A percentile compares a stretch with the other conserved stretches of the same genome.
phyloP scores from a whole-genome alignment of 2,888 invertebrate species.

The Oxystoma pomonae region DNA sequence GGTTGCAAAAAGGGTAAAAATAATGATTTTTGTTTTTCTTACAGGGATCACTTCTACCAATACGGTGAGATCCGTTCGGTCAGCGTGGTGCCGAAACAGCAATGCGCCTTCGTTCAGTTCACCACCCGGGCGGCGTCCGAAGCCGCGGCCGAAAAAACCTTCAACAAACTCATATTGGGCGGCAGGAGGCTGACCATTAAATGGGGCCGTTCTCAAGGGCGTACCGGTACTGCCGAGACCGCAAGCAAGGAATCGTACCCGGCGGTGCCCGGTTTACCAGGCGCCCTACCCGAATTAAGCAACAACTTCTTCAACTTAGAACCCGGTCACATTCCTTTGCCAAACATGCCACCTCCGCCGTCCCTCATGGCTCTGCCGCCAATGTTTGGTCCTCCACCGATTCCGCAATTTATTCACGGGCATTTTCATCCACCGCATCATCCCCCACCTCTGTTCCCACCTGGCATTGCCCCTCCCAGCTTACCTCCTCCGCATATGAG shows the following conservation, averaged over 20 bases:
- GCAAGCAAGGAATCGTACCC: conserved; percentile 56
- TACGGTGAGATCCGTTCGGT: conserved; percentile 96
- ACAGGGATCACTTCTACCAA: conserved; percentile 94
- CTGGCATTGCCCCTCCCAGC: conserved; percentile 45
- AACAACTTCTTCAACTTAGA: conserved; percentile 68
- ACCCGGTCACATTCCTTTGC: conserved; percentile 48
- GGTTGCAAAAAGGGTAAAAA: too few relatives aligned
- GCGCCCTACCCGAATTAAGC: conserved; percentile 61
- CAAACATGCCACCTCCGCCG: conserved; percentile 48
- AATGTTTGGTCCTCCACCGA: conserved; percentile 57
- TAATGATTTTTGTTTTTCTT: background rate
- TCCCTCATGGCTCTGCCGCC: conserved; percentile 52
- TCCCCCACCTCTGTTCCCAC: conserved; percentile 39
- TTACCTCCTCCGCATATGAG: background rate
- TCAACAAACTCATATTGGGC: conserved; percentile 82
- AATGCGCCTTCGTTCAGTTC: conserved; percentile 96
- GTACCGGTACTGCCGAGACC: conserved; percentile 48
- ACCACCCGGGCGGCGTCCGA: conserved; percentile 88
- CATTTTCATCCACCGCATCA: conserved; percentile 42
- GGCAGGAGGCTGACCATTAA: conserved; percentile 93
- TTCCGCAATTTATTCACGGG: conserved; percentile 50
- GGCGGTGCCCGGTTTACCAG: conserved; percentile 75
- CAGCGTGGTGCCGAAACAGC: conserved; percentile 87
- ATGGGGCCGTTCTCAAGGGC: conserved; percentile 95
- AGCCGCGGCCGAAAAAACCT: conserved; percentile 90